Evolutionary conservation across 2,113 vertebrate species (phyloP), one percentile per base, ranked within the genome.

Genomic region (Aegithalos caudatus): DNA sequence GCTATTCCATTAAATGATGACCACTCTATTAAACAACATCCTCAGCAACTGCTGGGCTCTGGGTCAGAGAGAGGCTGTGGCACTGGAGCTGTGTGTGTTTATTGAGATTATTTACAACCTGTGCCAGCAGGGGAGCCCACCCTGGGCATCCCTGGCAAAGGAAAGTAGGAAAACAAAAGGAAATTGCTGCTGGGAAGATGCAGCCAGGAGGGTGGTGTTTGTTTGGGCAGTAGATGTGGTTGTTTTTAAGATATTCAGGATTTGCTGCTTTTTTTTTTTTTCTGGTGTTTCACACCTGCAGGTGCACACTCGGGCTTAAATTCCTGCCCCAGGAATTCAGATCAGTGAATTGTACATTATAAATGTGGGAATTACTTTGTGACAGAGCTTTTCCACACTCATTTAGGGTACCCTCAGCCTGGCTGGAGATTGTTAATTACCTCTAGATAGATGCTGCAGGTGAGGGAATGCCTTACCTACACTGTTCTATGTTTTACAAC

Each of bases 401-500:
- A 2, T 11, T 25, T 10, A 21, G 31, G 27, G 54, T 13, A 7
- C 24, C 16, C 18, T 44, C 22, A 64, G 18, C 27, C 28, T 28
- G 7, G 14, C 58, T 51, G 45, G 51, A 24, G 23, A 7, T 51
- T 2, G 29, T 25, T 20, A 7, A 25, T 51, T 38, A 5, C 7
- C 69, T 12, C 19, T 2, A 16, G 38, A 4, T 1, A 8, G 44
- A 38, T 42, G 44, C 47, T 76, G 62, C 25, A 31, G 28, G 6
- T 25, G 38, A 3, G 25, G 22, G 11, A 42, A 20, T 20, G 8
- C 35, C 35, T 35, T 3, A 14, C 1, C 0, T 3, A n/a, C 2
- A 1, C 10, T 14, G 9, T 19, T 24, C 0, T 0, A 2, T 7
- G 1, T 20, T 35, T 22, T 27, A 33, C 9, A 27, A 6, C 3